Conservation (phyloP, 2,797 vertebrate genomes). For the Oreortyx pictus region DNA sequence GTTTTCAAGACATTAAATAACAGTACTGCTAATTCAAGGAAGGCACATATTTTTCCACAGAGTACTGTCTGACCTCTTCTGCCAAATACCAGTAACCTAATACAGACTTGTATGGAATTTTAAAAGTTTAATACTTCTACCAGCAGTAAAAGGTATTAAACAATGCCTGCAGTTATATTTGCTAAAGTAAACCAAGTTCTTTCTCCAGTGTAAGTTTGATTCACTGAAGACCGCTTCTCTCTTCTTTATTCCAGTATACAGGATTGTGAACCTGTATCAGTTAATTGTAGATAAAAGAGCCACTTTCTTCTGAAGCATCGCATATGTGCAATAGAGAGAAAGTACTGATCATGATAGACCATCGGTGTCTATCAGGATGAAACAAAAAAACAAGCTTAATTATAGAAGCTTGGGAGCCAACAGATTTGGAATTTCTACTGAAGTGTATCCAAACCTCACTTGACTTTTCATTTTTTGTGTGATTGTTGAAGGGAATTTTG, state of each 20-base stretch:
- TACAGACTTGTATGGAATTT: neutral
- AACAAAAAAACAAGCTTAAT: neutral
- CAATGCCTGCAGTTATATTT: neutral
- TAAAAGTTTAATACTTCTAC: neutral
- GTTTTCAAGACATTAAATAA: constrained; percentile 24
- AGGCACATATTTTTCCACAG: neutral
- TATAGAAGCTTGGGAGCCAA: neutral
- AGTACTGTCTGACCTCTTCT: neutral
- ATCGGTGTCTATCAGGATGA: neutral
- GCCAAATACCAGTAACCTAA: neutral
- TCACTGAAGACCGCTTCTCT: neutral
- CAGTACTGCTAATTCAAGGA: neutral
- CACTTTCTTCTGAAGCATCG: constrained; percentile 10
- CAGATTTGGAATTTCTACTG: neutral
- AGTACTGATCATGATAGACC: neutral
- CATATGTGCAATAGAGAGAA: neutral
- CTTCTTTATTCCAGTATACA: neutral
- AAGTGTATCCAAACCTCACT: neutral
- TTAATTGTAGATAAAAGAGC: neutral
- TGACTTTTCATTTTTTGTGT: constrained; percentile 17
- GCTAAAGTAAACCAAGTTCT: neutral
- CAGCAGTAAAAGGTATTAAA: neutral
- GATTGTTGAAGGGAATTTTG: constrained; percentile 5
- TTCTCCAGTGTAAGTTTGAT: neutral
- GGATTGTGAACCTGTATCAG: neutral